Percentiles rank a stretch among this genome's conserved stretches.
Conservation (phyloP, 2,888 invertebrate species). For the Pecten maximus region DNA sequence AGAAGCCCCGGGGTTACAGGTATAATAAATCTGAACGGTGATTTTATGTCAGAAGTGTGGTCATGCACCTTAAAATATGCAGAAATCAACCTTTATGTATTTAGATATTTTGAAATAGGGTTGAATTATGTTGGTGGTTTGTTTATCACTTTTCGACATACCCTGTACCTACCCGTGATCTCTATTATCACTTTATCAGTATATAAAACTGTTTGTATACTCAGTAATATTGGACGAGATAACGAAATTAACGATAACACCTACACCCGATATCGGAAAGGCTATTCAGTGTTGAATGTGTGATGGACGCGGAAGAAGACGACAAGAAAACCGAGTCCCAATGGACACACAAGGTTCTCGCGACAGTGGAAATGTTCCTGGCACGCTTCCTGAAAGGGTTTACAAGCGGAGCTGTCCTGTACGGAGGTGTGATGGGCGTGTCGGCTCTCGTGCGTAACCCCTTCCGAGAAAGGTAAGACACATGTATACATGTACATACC, state of each 20-base stretch:
- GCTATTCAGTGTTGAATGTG: background rate
- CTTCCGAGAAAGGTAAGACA: slow-evolving; percentile 67
- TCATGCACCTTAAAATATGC: no score
- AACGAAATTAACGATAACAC: background rate
- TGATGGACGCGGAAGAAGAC: slow-evolving; percentile 50
- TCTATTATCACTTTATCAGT: no score
- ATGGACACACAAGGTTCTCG: slow-evolving; percentile 35
- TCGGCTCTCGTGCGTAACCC: slow-evolving; percentile 72
- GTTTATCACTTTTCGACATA: no score
- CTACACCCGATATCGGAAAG: background rate
- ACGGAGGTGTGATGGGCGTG: slow-evolving; percentile 69
- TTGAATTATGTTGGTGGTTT: no score
- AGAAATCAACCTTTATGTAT: no score
- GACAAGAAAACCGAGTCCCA: background rate
- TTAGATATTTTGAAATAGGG: no score
- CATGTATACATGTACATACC: background rate
- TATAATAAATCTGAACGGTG: no score
- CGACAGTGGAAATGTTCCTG: slow-evolving; percentile 53
- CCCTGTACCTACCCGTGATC: no score
- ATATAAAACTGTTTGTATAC: background rate
- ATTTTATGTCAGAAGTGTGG: no score
- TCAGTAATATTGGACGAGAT: background rate
- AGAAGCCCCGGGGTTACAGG: no score
- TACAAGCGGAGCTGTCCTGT: slow-evolving; percentile 66
- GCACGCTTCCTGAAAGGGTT: slow-evolving; percentile 68